A percentile compares a stretch with the other conserved stretches of the same genome.
phyloP scores from a whole-genome alignment of 2,113 vertebrate species.

The Gasterosteus nipponicus region DNA sequence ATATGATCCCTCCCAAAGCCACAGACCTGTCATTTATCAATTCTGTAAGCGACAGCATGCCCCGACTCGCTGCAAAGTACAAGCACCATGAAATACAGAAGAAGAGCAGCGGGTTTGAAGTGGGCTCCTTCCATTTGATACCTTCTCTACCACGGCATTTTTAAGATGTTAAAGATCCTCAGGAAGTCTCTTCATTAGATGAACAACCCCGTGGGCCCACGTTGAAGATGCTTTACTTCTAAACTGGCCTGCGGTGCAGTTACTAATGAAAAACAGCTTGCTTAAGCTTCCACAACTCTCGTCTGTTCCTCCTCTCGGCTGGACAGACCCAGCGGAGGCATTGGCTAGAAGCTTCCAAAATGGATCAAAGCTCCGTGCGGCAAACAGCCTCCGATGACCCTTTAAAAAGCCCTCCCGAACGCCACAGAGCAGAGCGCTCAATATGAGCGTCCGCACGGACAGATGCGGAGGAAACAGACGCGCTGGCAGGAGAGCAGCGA shows the following conservation, averaged over 20 bases:
- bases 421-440: constrained; percentile 7
- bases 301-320: constrained; percentile 36
- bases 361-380: constrained; percentile 40
- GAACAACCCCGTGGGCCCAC: constrained; percentile 22
- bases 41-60: not conserved
- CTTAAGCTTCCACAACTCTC: constrained; percentile 23
- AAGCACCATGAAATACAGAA: not conserved
- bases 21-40: constrained; percentile 7
- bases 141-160: constrained; percentile 3
- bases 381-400: constrained; percentile 43
- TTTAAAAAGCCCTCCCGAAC: constrained; percentile 40
- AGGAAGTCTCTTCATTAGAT: constrained; percentile 49
- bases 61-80: not conserved
- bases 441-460: constrained; percentile 26
- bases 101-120: not conserved
- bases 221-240: constrained; percentile 23
- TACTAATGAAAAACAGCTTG: constrained; percentile 56
- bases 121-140: constrained; percentile 22
- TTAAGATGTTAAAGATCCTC: constrained; percentile 28
- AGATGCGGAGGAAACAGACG: constrained; percentile 20
- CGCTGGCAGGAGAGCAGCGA: not conserved
- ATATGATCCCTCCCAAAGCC: constrained; percentile 5
- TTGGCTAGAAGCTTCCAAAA: constrained; percentile 34
- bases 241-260: constrained; percentile 12
- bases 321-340: constrained; percentile 23